Evolutionary conservation across 2,888 invertebrate species (phyloP), one percentile per base, ranked within the genome.

Genomic region (Epirrita christyi): DNA sequence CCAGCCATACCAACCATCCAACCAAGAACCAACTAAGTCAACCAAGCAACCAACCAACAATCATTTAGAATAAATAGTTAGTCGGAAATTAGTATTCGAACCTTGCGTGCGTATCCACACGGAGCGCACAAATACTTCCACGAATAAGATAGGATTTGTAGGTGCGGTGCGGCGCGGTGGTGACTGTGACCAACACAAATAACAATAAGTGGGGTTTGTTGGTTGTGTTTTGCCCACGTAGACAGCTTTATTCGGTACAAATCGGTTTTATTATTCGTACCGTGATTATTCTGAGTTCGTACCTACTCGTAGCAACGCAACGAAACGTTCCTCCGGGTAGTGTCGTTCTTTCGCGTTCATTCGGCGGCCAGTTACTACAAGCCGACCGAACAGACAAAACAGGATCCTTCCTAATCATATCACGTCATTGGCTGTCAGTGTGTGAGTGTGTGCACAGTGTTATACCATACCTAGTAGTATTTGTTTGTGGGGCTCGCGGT

Each of bases 401-500:
- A 69, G 66, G 62, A 69, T 68, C 61, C 52, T 64, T 52, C 56
- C 37, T 38, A 45, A 60, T 61, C 63, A 60, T 60, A 61, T 66
- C 64, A 70, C 59, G 64, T 64, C 55, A 59, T 61, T 70, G 57
- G 68, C 69, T 74, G 70, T 70, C 68, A 70, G 67, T 68, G 62
- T 61, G 75, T 75, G 69, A n/a, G n/a, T n/a, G n/a, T n/a, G n/a
- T n/a, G n/a, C n/a, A n/a, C 67, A 52, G 61, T 62, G 63, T 67
- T 67, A 63, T 64, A n/a, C n/a, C n/a, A n/a, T 72, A 27, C 6
- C 36, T 28, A 47, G 32, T 28, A 47, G 32, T 34, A 53, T 41
- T 66, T 55, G 54, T 50, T 47, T 61, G 72, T 65, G 68, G 64
- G 72, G 75, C 73, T 79, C 72, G 68, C 63, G 61, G 67, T 59